phyloP scores from a whole-genome alignment of 2,797 vertebrate genomes.

The Siniperca undulata region DNA sequence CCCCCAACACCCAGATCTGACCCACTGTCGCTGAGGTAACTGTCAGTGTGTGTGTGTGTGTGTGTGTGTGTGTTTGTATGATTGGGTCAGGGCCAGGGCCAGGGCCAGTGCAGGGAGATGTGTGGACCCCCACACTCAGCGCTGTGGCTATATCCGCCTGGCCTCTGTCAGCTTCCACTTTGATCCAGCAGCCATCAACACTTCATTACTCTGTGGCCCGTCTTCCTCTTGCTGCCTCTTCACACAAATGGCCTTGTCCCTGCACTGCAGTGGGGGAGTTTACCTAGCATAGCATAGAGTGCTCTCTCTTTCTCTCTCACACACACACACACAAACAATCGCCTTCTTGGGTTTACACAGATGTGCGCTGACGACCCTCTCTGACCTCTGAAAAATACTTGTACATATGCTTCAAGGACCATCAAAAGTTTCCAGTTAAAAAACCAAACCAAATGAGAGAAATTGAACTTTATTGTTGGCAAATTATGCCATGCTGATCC shows the following conservation, averaged over 20 bases:
- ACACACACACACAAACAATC: constrained; percentile 25
- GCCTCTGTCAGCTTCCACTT: constrained; percentile 78
- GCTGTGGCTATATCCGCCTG: constrained; percentile 73
- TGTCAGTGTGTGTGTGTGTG: constrained; percentile 19
- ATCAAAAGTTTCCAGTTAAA: constrained; percentile 47
- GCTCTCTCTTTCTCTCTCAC: constrained; percentile 17
- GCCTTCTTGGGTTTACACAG: constrained; percentile 69
- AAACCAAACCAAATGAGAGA: constrained; percentile 49
- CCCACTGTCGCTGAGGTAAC: constrained; percentile 63
- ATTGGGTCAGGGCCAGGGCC: constrained; percentile 53
- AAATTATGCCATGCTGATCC: constrained; percentile 36
- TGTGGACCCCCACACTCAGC: constrained; percentile 79
- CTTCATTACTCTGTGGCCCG: constrained; percentile 81
- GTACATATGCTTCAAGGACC: constrained; percentile 35
- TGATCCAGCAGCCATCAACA: constrained; percentile 83
- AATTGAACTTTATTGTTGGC: constrained; percentile 31
- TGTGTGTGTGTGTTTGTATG: constrained; percentile 12
- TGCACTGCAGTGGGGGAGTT: constrained; percentile 53
- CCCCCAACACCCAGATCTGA: constrained; percentile 59
- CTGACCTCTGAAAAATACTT: constrained; percentile 52
- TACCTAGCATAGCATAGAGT: constrained; percentile 31
- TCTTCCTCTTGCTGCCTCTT: constrained; percentile 74
- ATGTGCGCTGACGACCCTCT: constrained; percentile 66
- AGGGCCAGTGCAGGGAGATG: constrained; percentile 61
- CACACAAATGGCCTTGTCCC: constrained; percentile 74